phyloP scores from a whole-genome alignment of 2,113 vertebrate genomes.

The Gnathonemus longibarbis region DNA sequence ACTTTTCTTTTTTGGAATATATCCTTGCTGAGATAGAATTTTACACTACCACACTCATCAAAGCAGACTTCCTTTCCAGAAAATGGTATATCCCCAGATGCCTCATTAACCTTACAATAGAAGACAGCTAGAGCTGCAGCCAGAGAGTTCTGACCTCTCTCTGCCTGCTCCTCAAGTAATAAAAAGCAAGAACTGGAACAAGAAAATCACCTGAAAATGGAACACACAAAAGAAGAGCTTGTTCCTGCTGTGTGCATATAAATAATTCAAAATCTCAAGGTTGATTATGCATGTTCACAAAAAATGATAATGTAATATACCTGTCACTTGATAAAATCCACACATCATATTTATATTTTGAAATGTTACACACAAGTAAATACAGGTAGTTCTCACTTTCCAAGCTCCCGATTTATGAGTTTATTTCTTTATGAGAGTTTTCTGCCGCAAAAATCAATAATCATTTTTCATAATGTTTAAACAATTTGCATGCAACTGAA shows the following conservation, averaged over 20 bases:
- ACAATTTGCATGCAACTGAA: no score
- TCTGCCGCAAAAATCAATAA: not conserved
- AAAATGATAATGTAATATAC: not conserved
- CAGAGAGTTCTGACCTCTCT: not conserved
- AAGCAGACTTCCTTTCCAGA: not conserved
- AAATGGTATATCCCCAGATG: not conserved
- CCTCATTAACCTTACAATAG: not conserved
- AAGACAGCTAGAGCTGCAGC: not conserved
- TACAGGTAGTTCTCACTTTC: not conserved
- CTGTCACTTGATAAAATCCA: not conserved
- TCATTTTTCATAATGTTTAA: no score
- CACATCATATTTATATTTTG: not conserved
- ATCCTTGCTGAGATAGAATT: not conserved
- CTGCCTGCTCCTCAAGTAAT: not conserved
- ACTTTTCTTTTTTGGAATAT: not conserved
- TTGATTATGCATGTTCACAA: not conserved
- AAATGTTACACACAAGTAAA: not conserved
- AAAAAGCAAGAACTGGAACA: not conserved
- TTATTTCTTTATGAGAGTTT: not conserved
- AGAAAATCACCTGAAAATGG: slow-evolving; percentile 3
- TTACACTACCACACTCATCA: not conserved
- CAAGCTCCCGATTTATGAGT: not conserved
- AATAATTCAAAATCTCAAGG: not conserved
- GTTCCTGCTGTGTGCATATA: not conserved
- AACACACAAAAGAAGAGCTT: not conserved